phyloP scores from a whole-genome alignment of 2,888 invertebrate genomes.

The Zygaena filipendulae region DNA sequence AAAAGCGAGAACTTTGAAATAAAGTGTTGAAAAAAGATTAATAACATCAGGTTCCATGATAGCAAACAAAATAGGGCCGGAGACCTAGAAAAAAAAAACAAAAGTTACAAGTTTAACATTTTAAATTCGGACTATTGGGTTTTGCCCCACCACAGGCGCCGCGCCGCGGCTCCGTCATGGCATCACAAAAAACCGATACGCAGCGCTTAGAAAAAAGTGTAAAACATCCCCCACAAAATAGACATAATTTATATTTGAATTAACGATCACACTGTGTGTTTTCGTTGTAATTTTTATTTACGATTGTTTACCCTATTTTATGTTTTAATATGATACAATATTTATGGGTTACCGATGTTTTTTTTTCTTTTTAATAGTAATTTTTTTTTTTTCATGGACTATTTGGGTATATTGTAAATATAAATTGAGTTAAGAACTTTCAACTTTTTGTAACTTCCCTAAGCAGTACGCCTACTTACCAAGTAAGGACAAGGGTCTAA shows the following conservation, averaged over 20 bases:
- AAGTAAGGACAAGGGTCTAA: too few species aligned
- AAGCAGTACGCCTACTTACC: too few species aligned
- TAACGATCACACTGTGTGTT: conserved; percentile 57
- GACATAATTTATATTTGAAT: conserved; percentile 60
- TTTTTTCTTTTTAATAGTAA: too few species aligned
- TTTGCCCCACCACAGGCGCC: conserved; percentile 56
- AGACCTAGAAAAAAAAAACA: too few species aligned
- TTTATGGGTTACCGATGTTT: conserved; percentile 49
- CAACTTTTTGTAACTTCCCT: too few species aligned
- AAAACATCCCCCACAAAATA: conserved; percentile 55
- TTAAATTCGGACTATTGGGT: conserved; percentile 51
- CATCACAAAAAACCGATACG: conserved; percentile 47
- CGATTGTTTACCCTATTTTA: conserved; percentile 66
- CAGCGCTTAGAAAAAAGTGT: conserved; percentile 52
- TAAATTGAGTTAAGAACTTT: too few species aligned
- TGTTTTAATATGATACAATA: conserved; percentile 60
- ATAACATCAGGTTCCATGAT: conserved; percentile 30
- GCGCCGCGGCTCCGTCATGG: conserved; percentile 37
- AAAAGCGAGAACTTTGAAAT: conserved; percentile 30
- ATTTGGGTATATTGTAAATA: too few species aligned
- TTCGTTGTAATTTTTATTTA: conserved; percentile 64
- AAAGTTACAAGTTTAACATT: too few species aligned
- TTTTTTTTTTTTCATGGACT: too few species aligned
- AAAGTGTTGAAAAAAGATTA: conserved; percentile 56
- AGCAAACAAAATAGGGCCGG: conserved; percentile 21